These are phyloP conservation scores for Boleophthalmus pectinirostris DNA, from an alignment of 2,113 vertebrate genomes.

Conservation along the genomic window DNA sequence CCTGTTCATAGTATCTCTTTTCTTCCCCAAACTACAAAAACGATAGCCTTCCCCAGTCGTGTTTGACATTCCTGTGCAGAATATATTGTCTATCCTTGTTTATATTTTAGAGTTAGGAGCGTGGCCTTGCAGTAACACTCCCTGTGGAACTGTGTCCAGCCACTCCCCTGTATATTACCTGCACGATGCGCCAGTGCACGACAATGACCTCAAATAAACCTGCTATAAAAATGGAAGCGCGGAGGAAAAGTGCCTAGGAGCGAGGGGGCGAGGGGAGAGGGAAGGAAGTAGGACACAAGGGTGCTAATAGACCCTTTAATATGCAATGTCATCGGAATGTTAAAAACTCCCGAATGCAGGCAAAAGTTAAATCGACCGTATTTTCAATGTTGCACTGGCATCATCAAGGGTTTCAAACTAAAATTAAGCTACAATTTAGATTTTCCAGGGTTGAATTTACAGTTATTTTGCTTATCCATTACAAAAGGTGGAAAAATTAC, in stretches of 20 bases:
- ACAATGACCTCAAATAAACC: slow-evolving; percentile 31
- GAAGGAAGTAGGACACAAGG: background rate
- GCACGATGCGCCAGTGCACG: background rate
- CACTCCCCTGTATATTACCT: slow-evolving; percentile 18
- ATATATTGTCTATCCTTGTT: background rate
- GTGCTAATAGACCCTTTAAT: slow-evolving; percentile 8
- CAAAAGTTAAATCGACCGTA: too few relatives aligned
- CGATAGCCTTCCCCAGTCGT: background rate
- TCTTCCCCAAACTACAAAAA: background rate
- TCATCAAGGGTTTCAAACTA: too few relatives aligned
- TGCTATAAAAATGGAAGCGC: background rate
- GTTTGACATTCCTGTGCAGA: background rate
- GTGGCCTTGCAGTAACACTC: background rate
- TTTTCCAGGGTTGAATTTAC: too few relatives aligned
- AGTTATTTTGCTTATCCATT: too few relatives aligned
- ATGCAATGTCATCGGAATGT: too few relatives aligned
- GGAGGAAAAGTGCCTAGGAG: background rate
- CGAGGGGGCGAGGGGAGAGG: background rate
- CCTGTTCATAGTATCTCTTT: background rate
- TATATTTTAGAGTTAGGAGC: slow-evolving; percentile 3
- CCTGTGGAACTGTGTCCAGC: slow-evolving; percentile 2
- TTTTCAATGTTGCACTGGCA: too few relatives aligned
- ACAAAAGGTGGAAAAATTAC: too few relatives aligned
- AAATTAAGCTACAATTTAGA: too few relatives aligned
- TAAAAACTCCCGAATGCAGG: too few relatives aligned